These are phyloP conservation scores for Bactericera cockerelli DNA, from an alignment of 1,140 invertebrate species.

Conservation along the genomic window DNA sequence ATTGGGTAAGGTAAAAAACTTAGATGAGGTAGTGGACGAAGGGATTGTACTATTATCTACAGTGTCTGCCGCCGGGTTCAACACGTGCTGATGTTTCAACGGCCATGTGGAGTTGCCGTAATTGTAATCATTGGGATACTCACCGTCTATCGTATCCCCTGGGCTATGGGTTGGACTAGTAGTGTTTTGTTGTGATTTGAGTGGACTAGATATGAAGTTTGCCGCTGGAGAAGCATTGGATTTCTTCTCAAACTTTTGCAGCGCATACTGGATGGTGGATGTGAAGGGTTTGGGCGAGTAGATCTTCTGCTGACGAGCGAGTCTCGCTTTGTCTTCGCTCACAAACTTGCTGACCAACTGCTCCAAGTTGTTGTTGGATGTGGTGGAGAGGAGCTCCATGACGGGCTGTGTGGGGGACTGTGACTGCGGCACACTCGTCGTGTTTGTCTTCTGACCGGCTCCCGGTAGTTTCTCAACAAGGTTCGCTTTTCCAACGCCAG, in stretches of 20 bases:
- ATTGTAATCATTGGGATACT: conserved; percentile 31
- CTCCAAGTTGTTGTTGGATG: conserved; percentile 44
- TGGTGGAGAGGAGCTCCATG: conserved; percentile 36
- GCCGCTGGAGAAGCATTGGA: conserved; percentile 15
- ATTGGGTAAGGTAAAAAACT: conserved; percentile 38
- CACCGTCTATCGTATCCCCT: conserved; percentile 36
- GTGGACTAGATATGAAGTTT: conserved; percentile 35
- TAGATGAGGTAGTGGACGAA: background rate
- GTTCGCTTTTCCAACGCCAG: conserved; percentile 21
- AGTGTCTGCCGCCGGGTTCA: conserved; percentile 1
- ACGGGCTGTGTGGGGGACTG: conserved; percentile 27
- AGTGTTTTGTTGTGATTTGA: conserved; percentile 20
- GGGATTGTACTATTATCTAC: background rate
- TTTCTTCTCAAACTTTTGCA: conserved; percentile 50
- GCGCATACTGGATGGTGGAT: conserved; percentile 48
- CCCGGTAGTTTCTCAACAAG: conserved; percentile 3
- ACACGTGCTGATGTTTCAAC: background rate
- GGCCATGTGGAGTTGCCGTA: conserved; percentile 4
- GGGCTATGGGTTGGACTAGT: conserved; percentile 21
- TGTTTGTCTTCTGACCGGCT: background rate
- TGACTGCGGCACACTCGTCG: background rate
- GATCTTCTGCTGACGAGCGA: conserved; percentile 32
- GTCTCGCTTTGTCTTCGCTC: conserved; percentile 56
- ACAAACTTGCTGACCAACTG: conserved; percentile 65
- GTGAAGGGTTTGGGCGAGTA: conserved; percentile 29